A percentile compares a stretch with the other conserved stretches of the same genome.
Evolutionary conservation across 2,888 invertebrate genomes (phyloP).

Genomic region (Onthophagus sagittarius): DNA sequence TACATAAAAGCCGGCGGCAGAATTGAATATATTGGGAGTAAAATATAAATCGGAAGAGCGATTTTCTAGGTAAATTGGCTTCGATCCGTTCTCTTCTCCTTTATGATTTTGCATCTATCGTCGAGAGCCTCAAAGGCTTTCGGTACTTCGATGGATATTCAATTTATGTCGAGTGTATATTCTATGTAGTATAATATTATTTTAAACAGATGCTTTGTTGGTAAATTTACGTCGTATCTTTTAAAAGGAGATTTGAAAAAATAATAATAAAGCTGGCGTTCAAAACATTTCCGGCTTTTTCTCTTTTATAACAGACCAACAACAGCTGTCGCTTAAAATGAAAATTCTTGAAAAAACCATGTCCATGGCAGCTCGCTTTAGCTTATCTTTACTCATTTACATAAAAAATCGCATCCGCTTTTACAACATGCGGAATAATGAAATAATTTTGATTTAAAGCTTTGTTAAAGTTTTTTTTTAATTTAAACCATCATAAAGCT

Average conservation of each 20-base stretch:
- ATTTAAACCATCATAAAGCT: too few species aligned
- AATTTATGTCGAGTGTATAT: too few species aligned
- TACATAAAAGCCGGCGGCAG: background rate
- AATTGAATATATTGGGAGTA: background rate
- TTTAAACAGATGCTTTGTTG: too few species aligned
- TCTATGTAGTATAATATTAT: too few species aligned
- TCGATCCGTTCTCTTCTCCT: background rate
- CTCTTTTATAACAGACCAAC: background rate
- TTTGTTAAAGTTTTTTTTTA: background rate
- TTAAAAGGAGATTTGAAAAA: too few species aligned
- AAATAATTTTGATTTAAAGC: background rate
- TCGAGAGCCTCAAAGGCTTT: background rate
- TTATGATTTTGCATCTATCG: background rate
- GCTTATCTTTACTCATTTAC: background rate
- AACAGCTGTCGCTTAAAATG: background rate
- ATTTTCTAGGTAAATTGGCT: background rate
- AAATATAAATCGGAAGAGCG: background rate
- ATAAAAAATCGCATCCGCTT: background rate
- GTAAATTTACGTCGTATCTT: too few species aligned
- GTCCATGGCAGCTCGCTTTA: background rate
- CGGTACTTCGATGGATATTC: too few species aligned
- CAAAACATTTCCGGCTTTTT: background rate
- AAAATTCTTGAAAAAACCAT: background rate
- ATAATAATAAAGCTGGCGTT: background rate
- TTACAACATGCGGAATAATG: background rate